A percentile compares a stretch with the other conserved stretches of the same genome.
Conservation (phyloP, 2,797 vertebrate species). For the Cyprinella venusta region DNA sequence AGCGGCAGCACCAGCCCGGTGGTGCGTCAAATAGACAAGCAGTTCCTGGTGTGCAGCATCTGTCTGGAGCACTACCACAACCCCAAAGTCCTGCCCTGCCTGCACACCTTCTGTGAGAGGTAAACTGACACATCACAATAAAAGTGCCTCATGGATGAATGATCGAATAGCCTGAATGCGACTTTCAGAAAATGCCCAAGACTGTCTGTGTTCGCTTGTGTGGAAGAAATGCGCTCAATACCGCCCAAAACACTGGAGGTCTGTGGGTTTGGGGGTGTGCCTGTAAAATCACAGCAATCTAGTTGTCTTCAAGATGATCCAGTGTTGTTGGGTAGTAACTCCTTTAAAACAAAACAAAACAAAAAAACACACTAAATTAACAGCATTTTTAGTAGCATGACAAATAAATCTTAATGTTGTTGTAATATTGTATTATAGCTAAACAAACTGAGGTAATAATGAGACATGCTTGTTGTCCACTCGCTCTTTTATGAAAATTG, state of each 20-base stretch:
- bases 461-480: background rate
- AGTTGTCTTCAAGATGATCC: background rate
- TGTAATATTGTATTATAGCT: background rate
- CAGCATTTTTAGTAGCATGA: background rate
- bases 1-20: constrained; percentile 87
- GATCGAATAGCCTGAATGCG: background rate
- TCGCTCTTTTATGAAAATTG: background rate
- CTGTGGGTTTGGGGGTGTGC: background rate
- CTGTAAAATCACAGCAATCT: background rate
- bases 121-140: constrained; percentile 58
- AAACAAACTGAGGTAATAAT: background rate
- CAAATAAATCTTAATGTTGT: background rate
- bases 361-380: background rate
- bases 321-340: background rate
- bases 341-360: too few species aligned
- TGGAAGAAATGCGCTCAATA: background rate
- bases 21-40: constrained; percentile 95
- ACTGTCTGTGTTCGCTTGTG: constrained; percentile 7
- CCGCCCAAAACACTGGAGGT: background rate
- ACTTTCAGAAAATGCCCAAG: background rate
- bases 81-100: constrained; percentile 93
- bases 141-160: background rate
- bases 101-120: constrained; percentile 96
- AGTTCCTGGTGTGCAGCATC: constrained; percentile 97
- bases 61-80: constrained; percentile 91